A percentile compares a stretch with the other conserved stretches of the same genome.
These are phyloP conservation scores for Acrossocheilus fasciatus DNA, from an alignment of 2,797 vertebrate genomes.

Conservation along the genomic window DNA sequence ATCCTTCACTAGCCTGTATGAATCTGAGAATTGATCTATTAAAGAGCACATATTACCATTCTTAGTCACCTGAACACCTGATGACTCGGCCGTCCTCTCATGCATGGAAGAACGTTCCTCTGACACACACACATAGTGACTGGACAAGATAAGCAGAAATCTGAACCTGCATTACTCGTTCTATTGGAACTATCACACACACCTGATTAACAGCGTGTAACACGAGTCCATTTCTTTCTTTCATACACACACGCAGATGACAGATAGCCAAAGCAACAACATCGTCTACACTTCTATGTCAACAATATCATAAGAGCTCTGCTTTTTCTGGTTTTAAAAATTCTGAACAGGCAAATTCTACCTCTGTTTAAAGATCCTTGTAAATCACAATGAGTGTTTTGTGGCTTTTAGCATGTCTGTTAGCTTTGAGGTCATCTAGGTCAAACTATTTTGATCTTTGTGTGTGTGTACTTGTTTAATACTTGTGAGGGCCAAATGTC, in stretches of 20 bases:
- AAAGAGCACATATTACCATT: constrained; percentile 41
- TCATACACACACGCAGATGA: constrained; percentile 19
- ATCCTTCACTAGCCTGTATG: constrained; percentile 50
- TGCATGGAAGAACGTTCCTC: constrained; percentile 18
- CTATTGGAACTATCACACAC: constrained; percentile 22
- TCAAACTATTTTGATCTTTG: not conserved
- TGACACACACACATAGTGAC: constrained; percentile 2
- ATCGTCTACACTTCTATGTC: not conserved
- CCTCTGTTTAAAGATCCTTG: not conserved
- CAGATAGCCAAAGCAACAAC: constrained; percentile 22
- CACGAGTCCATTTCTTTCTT: constrained; percentile 22
- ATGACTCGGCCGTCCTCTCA: constrained; percentile 43
- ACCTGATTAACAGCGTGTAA: constrained; percentile 6
- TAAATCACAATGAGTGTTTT: not conserved
- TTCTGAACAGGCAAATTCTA: not conserved
- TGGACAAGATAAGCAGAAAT: constrained; percentile 57
- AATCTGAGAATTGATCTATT: constrained; percentile 55
- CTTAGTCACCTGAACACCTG: constrained; percentile 43
- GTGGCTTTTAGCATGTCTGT: not conserved
- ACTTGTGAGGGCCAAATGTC: not conserved
- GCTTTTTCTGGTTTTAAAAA: not conserved
- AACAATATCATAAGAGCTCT: not conserved
- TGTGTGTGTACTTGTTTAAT: not conserved
- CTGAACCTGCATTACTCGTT: constrained; percentile 60
- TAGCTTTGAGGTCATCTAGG: not conserved